A percentile compares a stretch with the other conserved stretches of the same genome.
Conservation (phyloP, 92 coral and sea anemone species). For the Virgularia gustaviana region DNA sequence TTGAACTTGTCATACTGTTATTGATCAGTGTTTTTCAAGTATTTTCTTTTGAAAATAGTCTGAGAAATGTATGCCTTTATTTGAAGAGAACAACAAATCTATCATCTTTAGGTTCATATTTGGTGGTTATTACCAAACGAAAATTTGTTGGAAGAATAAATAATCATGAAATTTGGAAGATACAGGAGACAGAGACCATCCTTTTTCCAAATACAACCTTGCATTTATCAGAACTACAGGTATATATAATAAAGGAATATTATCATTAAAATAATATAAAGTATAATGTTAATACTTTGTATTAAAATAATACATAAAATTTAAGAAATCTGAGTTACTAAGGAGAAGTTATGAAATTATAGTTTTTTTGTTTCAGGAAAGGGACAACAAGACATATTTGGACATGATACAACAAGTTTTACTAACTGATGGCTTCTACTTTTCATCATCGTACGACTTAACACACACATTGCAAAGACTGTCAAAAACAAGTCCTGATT, state of each 20-base stretch:
- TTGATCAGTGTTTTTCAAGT: too few species aligned
- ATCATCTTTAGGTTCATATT: slow-evolving; percentile 74
- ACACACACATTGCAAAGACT: slow-evolving; percentile 92
- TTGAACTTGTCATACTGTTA: too few species aligned
- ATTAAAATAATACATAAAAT: not conserved
- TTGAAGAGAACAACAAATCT: too few species aligned
- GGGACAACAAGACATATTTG: slow-evolving; percentile 74
- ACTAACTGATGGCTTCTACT: slow-evolving; percentile 91
- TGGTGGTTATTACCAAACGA: slow-evolving; percentile 83
- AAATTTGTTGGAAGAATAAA: slow-evolving; percentile 76
- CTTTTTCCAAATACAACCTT: slow-evolving; percentile 84
- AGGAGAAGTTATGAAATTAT: not conserved
- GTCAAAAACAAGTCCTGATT: slow-evolving; percentile 90
- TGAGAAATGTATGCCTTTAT: too few species aligned
- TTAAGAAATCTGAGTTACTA: not conserved
- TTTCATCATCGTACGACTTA: slow-evolving; percentile 87
- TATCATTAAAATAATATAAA: too few species aligned
- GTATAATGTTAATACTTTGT: too few species aligned
- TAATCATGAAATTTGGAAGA: slow-evolving; percentile 89
- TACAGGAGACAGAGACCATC: slow-evolving; percentile 73
- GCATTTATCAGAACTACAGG: slow-evolving; percentile 89
- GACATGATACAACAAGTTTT: slow-evolving; percentile 82
- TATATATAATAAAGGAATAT: slow-evolving; percentile 14
- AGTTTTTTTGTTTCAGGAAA: slow-evolving; percentile 50
- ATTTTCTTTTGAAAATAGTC: too few species aligned